Evolutionary conservation across 1,140 invertebrate genomes (phyloP), one percentile per base, ranked within the genome.

Genomic region (Drosophila bocqueti): DNA sequence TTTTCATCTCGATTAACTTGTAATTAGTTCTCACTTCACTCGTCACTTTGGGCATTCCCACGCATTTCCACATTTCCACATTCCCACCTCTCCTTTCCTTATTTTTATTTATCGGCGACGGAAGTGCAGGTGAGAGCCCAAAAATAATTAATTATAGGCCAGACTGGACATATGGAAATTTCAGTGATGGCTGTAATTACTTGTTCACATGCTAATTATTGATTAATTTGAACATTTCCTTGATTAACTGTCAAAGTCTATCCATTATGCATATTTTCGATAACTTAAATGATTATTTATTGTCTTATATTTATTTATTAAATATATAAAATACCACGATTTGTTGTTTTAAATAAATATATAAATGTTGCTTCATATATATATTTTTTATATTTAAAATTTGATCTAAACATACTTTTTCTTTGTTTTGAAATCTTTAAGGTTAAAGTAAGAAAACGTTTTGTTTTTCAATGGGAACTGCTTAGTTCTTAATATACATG

Each of bases 1-100:
- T 50, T 73, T 73, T 50, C 45, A 72, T 73, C 31, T 71, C 69
- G 69, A 72, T 73, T 73, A 72, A 73, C 67, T 71, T 73, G 69
- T 60, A 73, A 60, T 73, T 73, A 43, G 68, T 43, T 43, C 13
- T 26, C 67, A 29, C 40, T 47, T 47, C 64, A 62, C 29, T 47
- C 31, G 15, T 45, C 54, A 36, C 50, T 11, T 16, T 8, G 54
- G 21, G 8, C 15, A 40, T 7, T 40, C 21, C 54, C 54, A 40
- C 54, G 34, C 36, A 40, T 55, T 55, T 58, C 4, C 60, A 57
- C 49, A 18, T 38, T 46, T 69, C n/a, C 21, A 40, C 34, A 4
- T 42, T 40, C 42, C 5, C 5, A 15, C 26, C 26, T 52, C n/a
- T 21, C 8, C 3, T 9, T 40, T 63, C 18, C 9, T 13, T 15